Percentiles rank a stretch among this genome's conserved stretches.
phyloP scores from a whole-genome alignment of 2,888 invertebrate genomes.

The Coremacera marginata region DNA sequence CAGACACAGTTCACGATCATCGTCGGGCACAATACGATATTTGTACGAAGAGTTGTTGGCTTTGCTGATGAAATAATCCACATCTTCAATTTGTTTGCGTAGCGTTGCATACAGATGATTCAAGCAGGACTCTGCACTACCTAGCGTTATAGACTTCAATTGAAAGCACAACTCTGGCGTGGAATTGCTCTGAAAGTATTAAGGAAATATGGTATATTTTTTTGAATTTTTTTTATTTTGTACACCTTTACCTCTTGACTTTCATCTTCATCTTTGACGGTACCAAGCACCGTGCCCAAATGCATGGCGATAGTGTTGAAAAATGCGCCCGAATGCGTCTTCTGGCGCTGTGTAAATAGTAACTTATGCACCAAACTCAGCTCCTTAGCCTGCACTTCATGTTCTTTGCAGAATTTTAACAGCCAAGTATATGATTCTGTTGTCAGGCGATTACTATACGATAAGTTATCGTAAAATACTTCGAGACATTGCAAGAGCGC shows the following conservation, averaged over 20 bases:
- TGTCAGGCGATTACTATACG: conserved; percentile 59
- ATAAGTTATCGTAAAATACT: conserved; percentile 63
- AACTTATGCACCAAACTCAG: conserved; percentile 63
- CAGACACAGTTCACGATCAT: conserved; percentile 68
- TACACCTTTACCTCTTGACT: background rate
- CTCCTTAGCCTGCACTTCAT: conserved; percentile 58
- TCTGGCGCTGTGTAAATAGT: conserved; percentile 64
- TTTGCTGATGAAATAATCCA: conserved; percentile 66
- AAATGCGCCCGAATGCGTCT: conserved; percentile 65
- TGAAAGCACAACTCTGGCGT: conserved; percentile 46
- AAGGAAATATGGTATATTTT: background rate
- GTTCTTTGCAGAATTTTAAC: conserved; percentile 60
- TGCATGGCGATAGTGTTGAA: conserved; percentile 63
- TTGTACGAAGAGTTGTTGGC: conserved; percentile 70
- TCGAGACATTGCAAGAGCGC: conserved; percentile 62
- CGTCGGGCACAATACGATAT: conserved; percentile 69
- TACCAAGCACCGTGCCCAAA: conserved; percentile 59
- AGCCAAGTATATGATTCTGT: conserved; percentile 66
- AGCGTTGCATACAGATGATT: conserved; percentile 58
- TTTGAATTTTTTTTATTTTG: too few relatives aligned
- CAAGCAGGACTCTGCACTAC: conserved; percentile 59
- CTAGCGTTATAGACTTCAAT: conserved; percentile 61
- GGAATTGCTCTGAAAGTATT: background rate
- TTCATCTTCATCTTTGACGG: conserved; percentile 54
- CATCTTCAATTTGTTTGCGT: conserved; percentile 64